Conservation (phyloP, 2,113 vertebrate genomes). For the Phalacrocorax pelagicus region DNA sequence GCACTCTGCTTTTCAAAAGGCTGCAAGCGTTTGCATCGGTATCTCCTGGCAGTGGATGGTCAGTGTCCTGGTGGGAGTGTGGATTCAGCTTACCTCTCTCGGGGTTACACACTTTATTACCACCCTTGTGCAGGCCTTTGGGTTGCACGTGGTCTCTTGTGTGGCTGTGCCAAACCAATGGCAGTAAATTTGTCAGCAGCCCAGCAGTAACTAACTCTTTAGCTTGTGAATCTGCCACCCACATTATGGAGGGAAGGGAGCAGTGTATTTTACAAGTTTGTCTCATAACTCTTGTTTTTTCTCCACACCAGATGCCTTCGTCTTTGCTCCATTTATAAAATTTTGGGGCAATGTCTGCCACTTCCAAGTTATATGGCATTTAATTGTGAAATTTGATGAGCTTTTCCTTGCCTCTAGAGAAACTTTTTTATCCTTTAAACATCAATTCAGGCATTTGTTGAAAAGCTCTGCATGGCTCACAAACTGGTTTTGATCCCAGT, state of each 20-base stretch:
- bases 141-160: not conserved
- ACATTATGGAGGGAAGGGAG: not conserved
- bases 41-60: not conserved
- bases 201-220: not conserved
- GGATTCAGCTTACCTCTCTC: not conserved
- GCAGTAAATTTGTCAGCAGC: not conserved
- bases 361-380: not conserved
- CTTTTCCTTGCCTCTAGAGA: not conserved
- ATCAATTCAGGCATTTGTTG: not conserved
- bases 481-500: not conserved
- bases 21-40: not conserved
- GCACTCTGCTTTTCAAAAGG: not conserved
- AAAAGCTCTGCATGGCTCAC: not conserved
- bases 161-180: not conserved
- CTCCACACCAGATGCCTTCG: not conserved
- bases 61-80: accelerated
- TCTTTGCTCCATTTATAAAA: not conserved
- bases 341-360: not conserved
- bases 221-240: not conserved
- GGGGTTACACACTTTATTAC: not conserved
- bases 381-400: not conserved
- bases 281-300: not conserved
- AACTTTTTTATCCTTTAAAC: not conserved
- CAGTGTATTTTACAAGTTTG: not conserved
- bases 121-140: not conserved